A percentile compares a stretch with the other conserved stretches of the same genome.
phyloP scores from a whole-genome alignment of 2,113 vertebrate genomes.

The Caloenas nicobarica region DNA sequence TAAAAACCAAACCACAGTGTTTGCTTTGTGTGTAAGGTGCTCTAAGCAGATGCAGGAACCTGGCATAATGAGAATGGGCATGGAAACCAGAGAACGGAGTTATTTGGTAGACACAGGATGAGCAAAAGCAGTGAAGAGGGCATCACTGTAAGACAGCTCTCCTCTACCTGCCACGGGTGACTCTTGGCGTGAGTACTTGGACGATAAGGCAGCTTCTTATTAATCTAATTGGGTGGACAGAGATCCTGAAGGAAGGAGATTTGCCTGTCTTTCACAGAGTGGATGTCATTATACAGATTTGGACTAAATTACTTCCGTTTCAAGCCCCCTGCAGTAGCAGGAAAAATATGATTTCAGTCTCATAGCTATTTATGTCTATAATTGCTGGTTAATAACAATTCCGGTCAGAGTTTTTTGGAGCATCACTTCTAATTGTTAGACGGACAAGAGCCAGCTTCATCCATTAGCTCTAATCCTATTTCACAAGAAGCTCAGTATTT shows the following conservation, averaged over 20 bases:
- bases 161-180: background rate
- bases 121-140: background rate
- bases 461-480: background rate
- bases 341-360: background rate
- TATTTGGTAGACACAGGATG: background rate
- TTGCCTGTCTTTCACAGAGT: background rate
- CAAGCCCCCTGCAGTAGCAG: background rate
- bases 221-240: background rate
- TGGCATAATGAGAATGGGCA: background rate
- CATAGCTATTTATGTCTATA: background rate
- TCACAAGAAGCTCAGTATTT: background rate
- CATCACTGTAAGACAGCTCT: background rate
- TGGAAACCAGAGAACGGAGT: accelerated
- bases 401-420: background rate
- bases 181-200: accelerated
- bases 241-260: background rate
- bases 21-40: background rate
- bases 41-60: background rate
- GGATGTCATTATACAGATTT: background rate
- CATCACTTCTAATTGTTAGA: background rate
- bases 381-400: slow-evolving; percentile 30
- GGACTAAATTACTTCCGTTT: background rate
- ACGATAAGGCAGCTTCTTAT: background rate
- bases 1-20: background rate
- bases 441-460: slow-evolving; percentile 20